Evolutionary conservation across 2,113 vertebrate species (phyloP), one percentile per base, ranked within the genome.

Genomic region (Setophaga petechia): DNA sequence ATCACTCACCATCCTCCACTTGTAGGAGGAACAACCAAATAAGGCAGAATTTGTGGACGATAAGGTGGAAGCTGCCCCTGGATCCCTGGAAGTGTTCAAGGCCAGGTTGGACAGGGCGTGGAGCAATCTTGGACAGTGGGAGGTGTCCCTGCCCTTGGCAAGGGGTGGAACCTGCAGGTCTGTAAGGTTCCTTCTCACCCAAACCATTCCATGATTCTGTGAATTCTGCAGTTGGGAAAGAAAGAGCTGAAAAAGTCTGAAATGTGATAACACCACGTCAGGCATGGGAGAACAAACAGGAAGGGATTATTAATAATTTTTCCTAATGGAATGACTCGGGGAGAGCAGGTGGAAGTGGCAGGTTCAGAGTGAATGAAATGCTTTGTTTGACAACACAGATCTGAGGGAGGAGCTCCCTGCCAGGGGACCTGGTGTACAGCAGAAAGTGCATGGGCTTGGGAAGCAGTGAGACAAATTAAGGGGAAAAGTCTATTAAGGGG

Each of bases 41-140:
- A 31, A 66, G 19, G 37, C 13, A 35, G 49, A 69, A 62, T 41
- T 86, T 21, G 14, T 68, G 63, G 9, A 12, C 62, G 24, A 35
- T 47, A 16, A 35, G 5, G 30, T 31, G 20, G 41, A 76, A 89
- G 47, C 11, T 76, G 30, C 7, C 8, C 8, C 20, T 41, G 39
- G 39, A 41, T 41, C 28, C 20, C 39, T 68, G 71, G 20, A 7
- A 54, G 24, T 54, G 30, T 68, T 3, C n/a, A n/a, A 55, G 71
- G 39, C 54, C 20, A 7, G 20, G 24, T 0, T 39, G 25, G 62
- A 61, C 3, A 2, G 24, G 54, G 16, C 13, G 61, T 61, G 54
- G 16, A 47, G n/a, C n/a, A 47, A 0, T 16, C 54, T 82, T 54
- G 39, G 11, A 0, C 5, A 7, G 28, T n/a, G n/a, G 20, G 7